Base-by-base conservation (phyloP, 2,113 vertebrate species). In the Anthoscopus minutus region DNA sequence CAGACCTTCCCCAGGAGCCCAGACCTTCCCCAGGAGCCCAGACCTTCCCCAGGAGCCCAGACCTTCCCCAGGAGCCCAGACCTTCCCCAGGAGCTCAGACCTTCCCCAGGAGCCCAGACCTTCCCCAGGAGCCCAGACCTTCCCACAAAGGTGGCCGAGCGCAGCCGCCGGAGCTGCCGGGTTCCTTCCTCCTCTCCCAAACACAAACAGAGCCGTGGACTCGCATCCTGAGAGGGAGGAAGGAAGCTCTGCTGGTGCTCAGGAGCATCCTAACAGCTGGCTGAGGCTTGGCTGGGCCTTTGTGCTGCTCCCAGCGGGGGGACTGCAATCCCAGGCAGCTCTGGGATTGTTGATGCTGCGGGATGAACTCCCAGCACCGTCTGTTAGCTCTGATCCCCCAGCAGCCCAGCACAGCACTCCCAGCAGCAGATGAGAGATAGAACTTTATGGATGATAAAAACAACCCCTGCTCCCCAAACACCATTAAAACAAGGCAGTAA, bases 181-280 rank as follows among this genome's bases (percentile, higher is more conserved):
- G 18, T 86, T 96, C 92, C 82, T 96, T 96, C 95, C 94, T 94
- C 83, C 76, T 83, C 85, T 88, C 89, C 71, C 81, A 74, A 51
- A 92, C 77, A 69, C 89, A 94, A 94, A 93, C 88, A 93, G 42
- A 94, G 78, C 67, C 24, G 5, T 28, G 40, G 91, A 67, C 82
- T 74, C 25, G 88, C 91, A 94, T 96, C 91, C 95, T 91, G 91
- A 81, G 73, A 37, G 38, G 81, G 80, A 92, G 95, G 94, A 93
- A 96, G 95, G 95, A 96, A 96, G 69, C 61, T 0, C 5, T 60
- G 94, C 91, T 87, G 40, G 65, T 15, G 86, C 86, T 92, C 76
- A 22, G 73, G 71, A 81, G 86, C 16, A 60, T 28, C 42, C 0
- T 4, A 42, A 33, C 92, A 92, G 86, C 94, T 84, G 91, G 57